Percentiles rank a stretch among this genome's conserved stretches.
phyloP scores from a whole-genome alignment of 2,888 invertebrate genomes.

The Drosophila neonasuta region DNA sequence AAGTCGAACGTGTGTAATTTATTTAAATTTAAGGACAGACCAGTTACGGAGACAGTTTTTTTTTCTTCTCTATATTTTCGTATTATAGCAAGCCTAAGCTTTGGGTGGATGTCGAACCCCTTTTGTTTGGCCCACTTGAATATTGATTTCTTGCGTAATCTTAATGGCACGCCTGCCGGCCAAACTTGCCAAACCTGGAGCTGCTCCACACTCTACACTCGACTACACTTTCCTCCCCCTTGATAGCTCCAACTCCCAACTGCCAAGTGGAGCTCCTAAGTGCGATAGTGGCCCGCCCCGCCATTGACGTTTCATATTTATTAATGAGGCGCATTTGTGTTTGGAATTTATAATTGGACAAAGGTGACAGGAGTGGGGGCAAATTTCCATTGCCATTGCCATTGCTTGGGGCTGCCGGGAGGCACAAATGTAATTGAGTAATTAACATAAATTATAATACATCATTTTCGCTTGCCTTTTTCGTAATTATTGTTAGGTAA shows the following conservation, averaged over 20 bases:
- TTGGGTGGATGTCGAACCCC: slow-evolving; percentile 45
- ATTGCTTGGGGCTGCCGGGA: slow-evolving; percentile 34
- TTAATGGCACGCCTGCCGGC: slow-evolving; percentile 56
- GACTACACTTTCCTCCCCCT: not conserved
- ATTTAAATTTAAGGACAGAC: slow-evolving; percentile 66
- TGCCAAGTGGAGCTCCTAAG: slow-evolving; percentile 1
- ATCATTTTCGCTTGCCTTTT: slow-evolving; percentile 71
- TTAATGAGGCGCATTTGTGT: slow-evolving; percentile 78
- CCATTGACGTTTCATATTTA: slow-evolving; percentile 79
- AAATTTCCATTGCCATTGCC: too few species aligned
- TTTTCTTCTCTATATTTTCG: not conserved
- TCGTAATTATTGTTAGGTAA: slow-evolving; percentile 73
- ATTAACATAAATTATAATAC: slow-evolving; percentile 81
- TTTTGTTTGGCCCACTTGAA: slow-evolving; percentile 67
- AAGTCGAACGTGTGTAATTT: slow-evolving; percentile 77
- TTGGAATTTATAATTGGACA: slow-evolving; percentile 78
- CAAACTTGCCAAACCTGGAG: not conserved
- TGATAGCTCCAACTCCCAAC: slow-evolving; percentile 1
- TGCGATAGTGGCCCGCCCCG: slow-evolving; percentile 58
- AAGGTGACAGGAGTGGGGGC: slow-evolving; percentile 33
- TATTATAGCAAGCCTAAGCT: slow-evolving; percentile 7
- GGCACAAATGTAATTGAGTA: slow-evolving; percentile 79
- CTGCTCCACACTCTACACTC: not conserved
- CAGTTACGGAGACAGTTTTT: slow-evolving; percentile 34
- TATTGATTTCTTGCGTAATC: slow-evolving; percentile 76